Evolutionary conservation across 1,140 invertebrate genomes (phyloP), one percentile per base, ranked within the genome.

Genomic region (Amphibalanus amphitrite): DNA sequence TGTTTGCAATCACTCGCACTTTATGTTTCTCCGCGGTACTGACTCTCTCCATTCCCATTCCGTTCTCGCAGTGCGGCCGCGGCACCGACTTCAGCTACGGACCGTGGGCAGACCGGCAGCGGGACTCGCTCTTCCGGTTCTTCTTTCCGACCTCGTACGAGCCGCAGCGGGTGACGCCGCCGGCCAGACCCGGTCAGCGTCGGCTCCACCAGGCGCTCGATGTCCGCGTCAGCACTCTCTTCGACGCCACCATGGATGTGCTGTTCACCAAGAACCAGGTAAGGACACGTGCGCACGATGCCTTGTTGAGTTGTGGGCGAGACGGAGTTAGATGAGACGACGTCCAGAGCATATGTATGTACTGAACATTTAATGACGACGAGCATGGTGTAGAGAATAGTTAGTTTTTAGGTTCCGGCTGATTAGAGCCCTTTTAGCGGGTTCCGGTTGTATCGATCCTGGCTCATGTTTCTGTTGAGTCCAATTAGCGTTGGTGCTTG

Each of bases 41-140:
- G n/a, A n/a, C n/a, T n/a, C n/a, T n/a, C n/a, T n/a, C n/a, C n/a
- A n/a, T n/a, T n/a, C n/a, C n/a, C n/a, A n/a, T n/a, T n/a, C n/a
- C n/a, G n/a, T 28, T 26, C 8, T 10, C 65, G 23, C 65, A 95
- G 80, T 97, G 94, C 83, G 92, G 94, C 1, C 96, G 97, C 83
- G 94, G 89, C 29, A 98, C 96, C 65, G 93, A 98, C 79, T 94
- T 98, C 76, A 96, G 93, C 80, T 98, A 97, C 78, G 96, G 96
- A 1, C 95, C 97, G 6, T 86, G 85, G 85, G 84, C 94, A 10
- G 96, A 98, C 80, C 84, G 95, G 67, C 96, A 98, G 80, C 84
- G 95, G 72, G 95, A 97, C 80, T 88, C 95, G 81, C 81, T 98
- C 26, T 98, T 93, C 80, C 94, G 89, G 82, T 97, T 98, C 79